A percentile compares a stretch with the other conserved stretches of the same genome.
Evolutionary conservation across 2,113 vertebrate species (phyloP).

Genomic region (Raja brachyura): DNA sequence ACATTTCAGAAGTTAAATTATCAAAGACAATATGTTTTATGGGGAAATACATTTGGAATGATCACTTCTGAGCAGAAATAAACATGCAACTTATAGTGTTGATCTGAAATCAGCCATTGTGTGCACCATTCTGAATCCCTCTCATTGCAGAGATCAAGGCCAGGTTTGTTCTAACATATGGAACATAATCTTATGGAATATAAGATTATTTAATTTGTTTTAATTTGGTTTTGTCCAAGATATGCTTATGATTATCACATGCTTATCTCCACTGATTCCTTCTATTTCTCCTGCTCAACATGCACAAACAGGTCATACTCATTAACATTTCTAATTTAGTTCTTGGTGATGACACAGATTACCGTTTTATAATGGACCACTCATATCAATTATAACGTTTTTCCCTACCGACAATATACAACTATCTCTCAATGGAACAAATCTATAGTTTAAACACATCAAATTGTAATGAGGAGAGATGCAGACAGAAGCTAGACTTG

Average conservation of each 20-base stretch:
- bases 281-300: background rate
- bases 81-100: background rate
- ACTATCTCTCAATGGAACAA: background rate
- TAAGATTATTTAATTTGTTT: background rate
- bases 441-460: constrained; percentile 27
- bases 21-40: background rate
- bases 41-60: background rate
- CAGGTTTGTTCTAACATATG: background rate
- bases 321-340: background rate
- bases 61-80: background rate
- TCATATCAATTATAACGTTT: constrained; percentile 15
- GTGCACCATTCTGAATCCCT: background rate
- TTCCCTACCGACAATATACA: background rate
- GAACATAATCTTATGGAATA: too few relatives aligned
- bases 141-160: background rate
- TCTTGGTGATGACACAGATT: constrained; percentile 9
- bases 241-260: background rate
- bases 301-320: background rate
- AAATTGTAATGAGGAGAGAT: constrained; percentile 28
- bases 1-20: background rate
- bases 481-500: constrained; percentile 15
- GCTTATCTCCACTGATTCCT: background rate
- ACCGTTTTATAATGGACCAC: background rate
- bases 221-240: too few relatives aligned
- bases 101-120: background rate